phyloP scores from a whole-genome alignment of 1,140 invertebrate species.

The Pteromalus puparum region DNA sequence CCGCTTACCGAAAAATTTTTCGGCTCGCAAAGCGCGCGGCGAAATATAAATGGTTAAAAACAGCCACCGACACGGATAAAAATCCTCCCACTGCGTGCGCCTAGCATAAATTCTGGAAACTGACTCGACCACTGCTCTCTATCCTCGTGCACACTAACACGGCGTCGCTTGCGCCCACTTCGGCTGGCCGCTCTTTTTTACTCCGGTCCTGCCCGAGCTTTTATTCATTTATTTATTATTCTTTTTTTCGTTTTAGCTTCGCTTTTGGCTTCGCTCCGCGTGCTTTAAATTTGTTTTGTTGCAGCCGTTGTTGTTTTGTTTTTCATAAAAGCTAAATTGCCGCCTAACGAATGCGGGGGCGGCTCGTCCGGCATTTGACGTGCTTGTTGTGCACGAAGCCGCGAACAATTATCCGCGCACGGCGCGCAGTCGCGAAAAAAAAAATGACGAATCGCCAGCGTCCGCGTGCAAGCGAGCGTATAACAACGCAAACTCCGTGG shows the following conservation, averaged over 20 bases:
- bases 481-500: neutral
- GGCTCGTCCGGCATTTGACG: slow-evolving; percentile 61
- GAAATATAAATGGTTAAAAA: slow-evolving; percentile 52
- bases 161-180: neutral
- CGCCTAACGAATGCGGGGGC: slow-evolving; percentile 62
- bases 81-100: slow-evolving; percentile 38
- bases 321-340: slow-evolving; percentile 60
- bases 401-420: slow-evolving; percentile 63
- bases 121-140: slow-evolving; percentile 49
- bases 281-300: neutral
- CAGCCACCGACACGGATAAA: slow-evolving; percentile 49
- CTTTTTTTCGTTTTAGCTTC: neutral
- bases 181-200: neutral
- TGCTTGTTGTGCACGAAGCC: slow-evolving; percentile 59
- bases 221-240: slow-evolving; percentile 31
- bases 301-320: slow-evolving; percentile 10
- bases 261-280: neutral
- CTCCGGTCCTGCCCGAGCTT: neutral
- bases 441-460: slow-evolving; percentile 61
- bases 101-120: slow-evolving; percentile 49
- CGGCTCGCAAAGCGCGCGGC: slow-evolving; percentile 19
- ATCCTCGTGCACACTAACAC: neutral
- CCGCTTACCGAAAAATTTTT: slow-evolving; percentile 49
- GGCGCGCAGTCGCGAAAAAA: slow-evolving; percentile 59
- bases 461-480: slow-evolving; percentile 35